These are phyloP conservation scores for Yponomeuta plumbellus DNA, from an alignment of 2,888 invertebrate species.

Conservation along the genomic window DNA sequence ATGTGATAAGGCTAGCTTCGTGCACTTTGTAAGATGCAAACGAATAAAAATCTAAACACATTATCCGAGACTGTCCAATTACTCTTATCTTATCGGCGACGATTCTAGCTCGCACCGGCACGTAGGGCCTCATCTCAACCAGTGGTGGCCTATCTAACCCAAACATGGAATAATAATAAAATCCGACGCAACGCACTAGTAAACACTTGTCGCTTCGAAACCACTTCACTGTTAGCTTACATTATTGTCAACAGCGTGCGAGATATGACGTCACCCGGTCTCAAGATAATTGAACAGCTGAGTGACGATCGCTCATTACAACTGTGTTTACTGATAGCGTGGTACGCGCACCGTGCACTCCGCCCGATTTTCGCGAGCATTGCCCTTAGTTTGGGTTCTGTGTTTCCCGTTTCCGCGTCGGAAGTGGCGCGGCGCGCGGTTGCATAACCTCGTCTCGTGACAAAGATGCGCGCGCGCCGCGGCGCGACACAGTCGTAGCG, in stretches of 20 bases:
- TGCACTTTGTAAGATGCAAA: too few species aligned
- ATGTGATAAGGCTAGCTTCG: too few species aligned
- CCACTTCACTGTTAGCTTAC: background rate
- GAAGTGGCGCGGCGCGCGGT: conserved; percentile 30
- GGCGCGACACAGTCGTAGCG: conserved; percentile 1
- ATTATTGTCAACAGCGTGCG: background rate
- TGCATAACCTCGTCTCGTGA: conserved; percentile 69
- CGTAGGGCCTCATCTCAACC: background rate
- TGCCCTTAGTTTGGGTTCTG: background rate
- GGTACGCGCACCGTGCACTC: background rate
- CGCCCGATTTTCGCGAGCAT: background rate
- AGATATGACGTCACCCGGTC: background rate
- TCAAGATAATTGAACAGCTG: conserved; percentile 9
- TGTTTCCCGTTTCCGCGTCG: conserved; percentile 33
- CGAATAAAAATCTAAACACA: background rate
- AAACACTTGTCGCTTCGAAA: background rate
- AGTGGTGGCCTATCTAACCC: background rate
- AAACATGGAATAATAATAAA: background rate
- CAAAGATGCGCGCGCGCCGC: conserved; percentile 43
- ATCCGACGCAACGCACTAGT: background rate
- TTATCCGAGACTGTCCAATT: background rate
- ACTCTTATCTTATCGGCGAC: background rate
- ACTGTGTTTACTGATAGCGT: background rate
- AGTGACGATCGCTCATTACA: conserved; percentile 5
- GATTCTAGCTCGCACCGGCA: background rate